Base-by-base conservation (phyloP, 2,797 vertebrate genomes). In the Phataginus tricuspis region DNA sequence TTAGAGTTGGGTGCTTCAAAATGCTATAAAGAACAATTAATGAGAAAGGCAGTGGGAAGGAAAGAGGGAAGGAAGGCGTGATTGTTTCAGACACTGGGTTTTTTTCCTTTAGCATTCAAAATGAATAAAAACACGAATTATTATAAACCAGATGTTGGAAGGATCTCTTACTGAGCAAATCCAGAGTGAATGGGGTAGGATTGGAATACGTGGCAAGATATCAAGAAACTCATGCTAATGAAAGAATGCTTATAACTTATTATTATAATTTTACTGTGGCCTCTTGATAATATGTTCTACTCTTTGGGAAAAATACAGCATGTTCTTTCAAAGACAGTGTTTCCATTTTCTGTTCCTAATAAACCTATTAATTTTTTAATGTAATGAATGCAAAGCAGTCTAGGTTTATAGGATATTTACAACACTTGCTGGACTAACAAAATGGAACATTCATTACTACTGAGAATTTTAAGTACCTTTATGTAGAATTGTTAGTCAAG, bases 91-190 rank as follows among this genome's bases (percentile, higher is more conserved):
- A 61, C 12, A 7, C 37, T n/a, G 2, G 42, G 29, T 18, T 68
- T n/a, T 71, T 86, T 90, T 13, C 53, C 57, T 71, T 72, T 57
- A 34, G 42, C 75, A 82, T 92, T 97, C 87, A 95, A 80, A 97
- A 93, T 95, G 94, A 95, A 93, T 86, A 91, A 95, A 94, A 94
- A 64, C 19, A 78, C 34, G 34, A 79, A 57, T 83, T 94, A 55
- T 92, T 94, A 59, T 55, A 96, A 93, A 57, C 34, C 71, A 87
- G 75, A 68, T 94, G 71, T 79, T 39, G 42, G 55, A 86, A 92
- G 53, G 37, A 23, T 91, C 61, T 61, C 71, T 72, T 6, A 13
- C 86, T 82, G n/a, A 92, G 51, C 34, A 93, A 94, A 91, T 90
- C 77, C n/a, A 7, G 39, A 49, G 39, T 66, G 69, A 93, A 90